Evolutionary conservation across 2,888 invertebrate species (phyloP).

Genomic region (Rhagonycha lutea): DNA sequence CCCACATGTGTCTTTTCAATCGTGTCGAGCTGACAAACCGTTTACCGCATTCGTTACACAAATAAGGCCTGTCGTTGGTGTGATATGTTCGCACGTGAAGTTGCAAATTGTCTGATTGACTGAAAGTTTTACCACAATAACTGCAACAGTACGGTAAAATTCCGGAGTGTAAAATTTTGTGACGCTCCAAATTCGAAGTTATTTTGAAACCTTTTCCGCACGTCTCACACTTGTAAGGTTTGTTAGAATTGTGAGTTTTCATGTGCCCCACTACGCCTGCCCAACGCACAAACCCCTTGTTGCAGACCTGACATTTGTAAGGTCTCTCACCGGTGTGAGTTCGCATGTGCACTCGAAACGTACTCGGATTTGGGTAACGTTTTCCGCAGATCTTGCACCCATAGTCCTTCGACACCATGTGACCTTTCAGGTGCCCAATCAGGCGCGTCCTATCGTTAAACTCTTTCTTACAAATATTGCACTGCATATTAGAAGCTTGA

Average conservation of each 20-base stretch:
- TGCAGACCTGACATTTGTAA: constrained; percentile 50
- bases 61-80: constrained; percentile 49
- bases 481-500: constrained; percentile 41
- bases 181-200: constrained; percentile 49
- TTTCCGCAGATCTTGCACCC: constrained; percentile 53
- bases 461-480: constrained; percentile 50
- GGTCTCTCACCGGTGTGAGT: constrained; percentile 59
- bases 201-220: constrained; percentile 51
- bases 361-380: constrained; percentile 52
- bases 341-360: constrained; percentile 63
- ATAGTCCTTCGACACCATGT: constrained; percentile 50
- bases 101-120: constrained; percentile 50
- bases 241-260: constrained; percentile 47
- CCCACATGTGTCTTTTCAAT: constrained; percentile 52
- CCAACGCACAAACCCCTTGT: constrained; percentile 51
- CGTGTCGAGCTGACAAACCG: constrained; percentile 50
- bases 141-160: constrained; percentile 48
- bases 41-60: constrained; percentile 52
- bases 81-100: constrained; percentile 51
- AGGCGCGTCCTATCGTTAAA: constrained; percentile 48
- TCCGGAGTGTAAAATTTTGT: constrained; percentile 48
- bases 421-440: constrained; percentile 50
- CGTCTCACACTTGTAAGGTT: constrained; percentile 49
- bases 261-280: constrained; percentile 51
- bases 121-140: constrained; percentile 51